Conservation (phyloP, 2,888 invertebrate genomes). For the Pteria penguin region DNA sequence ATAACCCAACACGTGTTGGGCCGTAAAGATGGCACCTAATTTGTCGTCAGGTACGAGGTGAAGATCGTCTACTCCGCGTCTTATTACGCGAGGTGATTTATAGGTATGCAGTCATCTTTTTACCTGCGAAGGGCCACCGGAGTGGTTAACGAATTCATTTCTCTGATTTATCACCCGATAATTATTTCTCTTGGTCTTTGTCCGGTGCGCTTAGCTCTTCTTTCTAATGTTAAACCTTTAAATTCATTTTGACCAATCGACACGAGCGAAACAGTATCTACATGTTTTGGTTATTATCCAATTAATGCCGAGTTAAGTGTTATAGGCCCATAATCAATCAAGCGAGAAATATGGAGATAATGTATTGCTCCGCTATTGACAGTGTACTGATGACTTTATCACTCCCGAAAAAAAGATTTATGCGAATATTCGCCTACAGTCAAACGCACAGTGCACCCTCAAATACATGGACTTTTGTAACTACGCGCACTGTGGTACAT, state of each 20-base stretch:
- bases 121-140: background rate
- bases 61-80: too few relatives aligned
- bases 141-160: background rate
- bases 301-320: slow-evolving; percentile 10
- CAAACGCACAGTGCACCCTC: too few relatives aligned
- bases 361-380: background rate
- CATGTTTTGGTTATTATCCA: background rate
- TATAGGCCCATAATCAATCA: background rate
- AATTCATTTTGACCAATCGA: slow-evolving; percentile 1
- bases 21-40: too few relatives aligned
- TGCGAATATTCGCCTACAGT: background rate
- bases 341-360: background rate
- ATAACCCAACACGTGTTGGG: too few relatives aligned
- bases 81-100: background rate
- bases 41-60: too few relatives aligned
- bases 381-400: background rate
- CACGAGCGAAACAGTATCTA: background rate
- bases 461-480: too few relatives aligned
- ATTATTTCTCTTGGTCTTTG: too few relatives aligned
- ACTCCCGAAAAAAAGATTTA: background rate
- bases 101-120: background rate
- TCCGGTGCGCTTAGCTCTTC: too few relatives aligned
- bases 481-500: too few relatives aligned
- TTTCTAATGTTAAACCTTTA: too few relatives aligned
- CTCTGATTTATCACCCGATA: background rate